Conservation (phyloP, 2,888 invertebrate genomes). For the Plutella xylostella region DNA sequence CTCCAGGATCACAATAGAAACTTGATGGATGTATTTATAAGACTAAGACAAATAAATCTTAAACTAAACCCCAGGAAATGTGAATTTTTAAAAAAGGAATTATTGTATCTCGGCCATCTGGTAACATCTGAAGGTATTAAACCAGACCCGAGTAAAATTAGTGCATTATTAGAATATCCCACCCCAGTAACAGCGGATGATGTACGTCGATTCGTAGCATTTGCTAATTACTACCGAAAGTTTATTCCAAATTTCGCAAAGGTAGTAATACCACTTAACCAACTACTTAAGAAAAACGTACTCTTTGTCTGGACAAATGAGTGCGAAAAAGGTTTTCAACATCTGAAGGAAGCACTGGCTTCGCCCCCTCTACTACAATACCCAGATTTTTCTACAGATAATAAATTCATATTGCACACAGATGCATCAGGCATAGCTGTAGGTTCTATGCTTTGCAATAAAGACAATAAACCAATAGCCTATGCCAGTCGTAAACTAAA, state of each 20-base stretch:
- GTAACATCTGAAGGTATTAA: conserved; percentile 10
- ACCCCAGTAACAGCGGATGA: conserved; percentile 11
- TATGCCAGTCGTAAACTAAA: conserved; percentile 4
- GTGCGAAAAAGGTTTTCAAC: background rate
- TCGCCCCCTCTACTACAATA: background rate
- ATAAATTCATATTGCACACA: conserved; percentile 2
- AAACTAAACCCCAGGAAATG: conserved; percentile 15
- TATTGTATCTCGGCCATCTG: conserved; percentile 16
- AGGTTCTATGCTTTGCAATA: background rate
- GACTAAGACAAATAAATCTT: conserved; percentile 10
- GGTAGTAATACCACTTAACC: conserved; percentile 12
- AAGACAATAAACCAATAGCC: background rate
- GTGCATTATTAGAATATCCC: conserved; percentile 8
- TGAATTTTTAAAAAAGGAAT: conserved; percentile 14
- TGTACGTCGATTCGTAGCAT: background rate
- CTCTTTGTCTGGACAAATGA: background rate
- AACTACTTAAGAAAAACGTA: conserved; percentile 3
- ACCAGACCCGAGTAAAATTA: conserved; percentile 10
- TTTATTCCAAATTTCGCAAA: conserved; percentile 12
- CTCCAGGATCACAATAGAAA: no score
- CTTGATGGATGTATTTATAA: no score
- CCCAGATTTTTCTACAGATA: conserved; percentile 5
- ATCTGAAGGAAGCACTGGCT: background rate
- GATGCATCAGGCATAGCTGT: conserved; percentile 3
- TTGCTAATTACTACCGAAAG: conserved; percentile 13